These are phyloP conservation scores for Lophotis ruficrista DNA, from an alignment of 2,113 vertebrate genomes.

Conservation along the genomic window DNA sequence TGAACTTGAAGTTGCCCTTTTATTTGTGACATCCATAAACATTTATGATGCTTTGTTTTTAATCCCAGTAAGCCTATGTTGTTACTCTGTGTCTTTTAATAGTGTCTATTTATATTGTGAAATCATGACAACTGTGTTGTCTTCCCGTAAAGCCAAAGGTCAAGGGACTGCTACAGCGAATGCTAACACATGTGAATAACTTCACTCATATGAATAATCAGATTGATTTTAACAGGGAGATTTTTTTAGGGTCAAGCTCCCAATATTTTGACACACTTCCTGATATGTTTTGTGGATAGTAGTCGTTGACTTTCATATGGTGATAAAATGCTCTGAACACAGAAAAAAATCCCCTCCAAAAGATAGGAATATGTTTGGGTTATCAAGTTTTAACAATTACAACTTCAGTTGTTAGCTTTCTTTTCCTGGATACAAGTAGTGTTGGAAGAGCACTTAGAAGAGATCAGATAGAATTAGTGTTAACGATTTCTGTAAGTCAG, in stretches of 20 bases:
- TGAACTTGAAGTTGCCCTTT: constrained; percentile 32
- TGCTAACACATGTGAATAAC: constrained; percentile 20
- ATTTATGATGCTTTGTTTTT: constrained; percentile 43
- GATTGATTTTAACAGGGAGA: neutral
- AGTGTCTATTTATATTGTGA: constrained; percentile 54
- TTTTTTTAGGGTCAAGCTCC: constrained; percentile 19
- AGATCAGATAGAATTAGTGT: neutral
- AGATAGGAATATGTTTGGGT: neutral
- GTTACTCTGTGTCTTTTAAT: neutral
- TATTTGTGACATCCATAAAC: constrained; percentile 37
- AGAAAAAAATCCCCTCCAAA: neutral
- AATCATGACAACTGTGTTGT: constrained; percentile 51
- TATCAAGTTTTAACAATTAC: neutral
- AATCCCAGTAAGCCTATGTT: constrained; percentile 7
- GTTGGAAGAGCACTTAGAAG: neutral
- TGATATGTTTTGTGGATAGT: constrained; percentile 18
- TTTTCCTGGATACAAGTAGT: neutral
- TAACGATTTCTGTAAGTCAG: neutral
- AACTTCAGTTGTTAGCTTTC: neutral
- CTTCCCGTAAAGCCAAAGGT: neutral
- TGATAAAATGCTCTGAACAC: constrained; percentile 16
- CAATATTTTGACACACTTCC: constrained; percentile 49
- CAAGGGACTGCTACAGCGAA: constrained; percentile 30
- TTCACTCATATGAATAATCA: constrained; percentile 17
- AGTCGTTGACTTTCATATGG: constrained; percentile 8